These are phyloP conservation scores for Plectropomus leopardus DNA, from an alignment of 2,113 vertebrate species.

Conservation along the genomic window DNA sequence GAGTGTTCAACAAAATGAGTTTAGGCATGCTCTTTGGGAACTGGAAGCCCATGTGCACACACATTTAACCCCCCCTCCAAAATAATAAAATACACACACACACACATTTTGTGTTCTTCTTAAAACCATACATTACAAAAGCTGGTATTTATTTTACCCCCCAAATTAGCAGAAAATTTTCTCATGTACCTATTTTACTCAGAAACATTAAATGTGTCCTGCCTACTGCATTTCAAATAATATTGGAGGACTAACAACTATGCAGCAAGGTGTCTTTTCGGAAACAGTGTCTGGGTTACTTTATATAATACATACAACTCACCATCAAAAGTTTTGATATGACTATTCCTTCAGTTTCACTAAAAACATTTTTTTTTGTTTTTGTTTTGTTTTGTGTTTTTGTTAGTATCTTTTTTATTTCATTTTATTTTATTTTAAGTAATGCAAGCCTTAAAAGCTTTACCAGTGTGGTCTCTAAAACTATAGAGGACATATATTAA, in stretches of 20 bases:
- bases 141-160: not conserved
- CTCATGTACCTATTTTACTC: not conserved
- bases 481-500: not conserved
- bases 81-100: too few species aligned
- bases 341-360: not conserved
- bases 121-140: not conserved
- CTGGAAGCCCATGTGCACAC: conserved; percentile 18
- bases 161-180: not conserved
- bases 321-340: too few species aligned
- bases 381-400: too few species aligned
- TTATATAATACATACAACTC: not conserved
- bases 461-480: too few species aligned
- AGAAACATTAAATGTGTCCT: not conserved
- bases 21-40: conserved; percentile 53
- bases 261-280: not conserved
- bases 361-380: too few species aligned
- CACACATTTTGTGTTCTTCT: not conserved
- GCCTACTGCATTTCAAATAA: not conserved
- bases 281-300: not conserved
- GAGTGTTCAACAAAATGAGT: conserved; percentile 52
- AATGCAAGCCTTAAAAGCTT: not conserved
- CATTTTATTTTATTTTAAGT: not conserved
- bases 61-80: not conserved
- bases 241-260: not conserved
- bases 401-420: too few species aligned